Evolutionary conservation across 2,113 vertebrate species (phyloP), one percentile per base, ranked within the genome.

Genomic region (Conger conger): DNA sequence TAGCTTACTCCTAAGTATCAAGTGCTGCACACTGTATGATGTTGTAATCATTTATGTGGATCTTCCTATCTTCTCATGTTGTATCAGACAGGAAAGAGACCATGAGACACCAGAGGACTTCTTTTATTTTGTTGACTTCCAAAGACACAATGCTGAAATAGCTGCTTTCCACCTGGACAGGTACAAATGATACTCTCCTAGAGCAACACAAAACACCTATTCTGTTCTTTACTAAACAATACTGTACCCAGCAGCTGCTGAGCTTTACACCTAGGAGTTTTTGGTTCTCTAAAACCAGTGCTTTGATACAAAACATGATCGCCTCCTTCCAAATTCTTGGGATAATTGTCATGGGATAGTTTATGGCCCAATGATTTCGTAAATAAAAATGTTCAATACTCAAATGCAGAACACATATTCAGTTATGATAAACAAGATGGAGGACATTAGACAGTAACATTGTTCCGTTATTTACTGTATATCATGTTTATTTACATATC

Each of bases 101-200:
- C 94, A 98, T 4, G 96, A 98, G 93, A 99, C 98, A 0, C 97
- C 98, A 0, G 96, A 93, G 45, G 96, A 99, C 53, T 93, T 97
- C 35, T 99, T 99, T 93, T 99, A 99, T 87, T 99, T 99, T 13
- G 94, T 99, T 0, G 98, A 99, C 89, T 95, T 98, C 77, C 97
- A 99, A 94, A 94, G 98, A 88, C 98, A 99, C 94, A 99, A 99
- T 0, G 98, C 98, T 0, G 98, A 99, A 94, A 97, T 99, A 0
- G 98, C 98, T 0, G 97, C 97, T 35, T 99, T 99, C 90, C 98
- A 99, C 89, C 95, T 99, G 83, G 98, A 99, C 96, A 97, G 98
- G 98, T 99, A 90, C 86, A 77, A 63, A 11, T 37, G 63, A 1
- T 73, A 11, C 42, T 82, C 57, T 63, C 57, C 27, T 63, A 63